A percentile compares a stretch with the other conserved stretches of the same genome.
These are phyloP conservation scores for Drosophila grimshawi DNA, from an alignment of 1,140 invertebrate species.

Conservation along the genomic window DNA sequence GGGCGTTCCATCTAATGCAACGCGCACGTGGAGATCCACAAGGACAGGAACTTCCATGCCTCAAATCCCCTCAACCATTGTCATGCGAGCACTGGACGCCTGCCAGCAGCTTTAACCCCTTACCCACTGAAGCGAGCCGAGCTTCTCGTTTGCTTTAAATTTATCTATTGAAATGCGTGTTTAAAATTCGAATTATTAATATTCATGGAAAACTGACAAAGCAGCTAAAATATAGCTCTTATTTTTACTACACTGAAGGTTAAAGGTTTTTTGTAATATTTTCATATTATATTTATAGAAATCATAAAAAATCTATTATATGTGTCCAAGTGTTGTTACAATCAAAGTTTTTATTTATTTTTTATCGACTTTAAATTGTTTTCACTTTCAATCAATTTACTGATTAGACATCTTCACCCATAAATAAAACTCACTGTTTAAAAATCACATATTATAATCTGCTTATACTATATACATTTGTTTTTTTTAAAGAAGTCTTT, in stretches of 20 bases:
- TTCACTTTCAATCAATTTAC: too few relatives aligned
- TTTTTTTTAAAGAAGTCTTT: too few relatives aligned
- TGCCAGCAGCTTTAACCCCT: conserved; percentile 37
- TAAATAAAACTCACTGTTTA: too few relatives aligned
- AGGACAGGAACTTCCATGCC: conserved; percentile 21
- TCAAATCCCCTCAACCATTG: conserved; percentile 64
- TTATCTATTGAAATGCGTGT: neutral
- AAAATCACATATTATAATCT: too few relatives aligned
- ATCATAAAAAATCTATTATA: too few relatives aligned
- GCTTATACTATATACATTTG: too few relatives aligned
- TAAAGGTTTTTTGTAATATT: too few relatives aligned
- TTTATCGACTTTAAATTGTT: too few relatives aligned
- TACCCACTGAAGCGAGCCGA: neutral
- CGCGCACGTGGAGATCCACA: conserved; percentile 52
- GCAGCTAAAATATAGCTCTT: neutral
- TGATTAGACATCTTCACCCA: too few relatives aligned
- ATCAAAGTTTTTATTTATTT: too few relatives aligned
- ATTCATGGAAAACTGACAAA: neutral
- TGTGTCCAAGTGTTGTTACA: too few relatives aligned
- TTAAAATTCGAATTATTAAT: neutral
- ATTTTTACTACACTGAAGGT: neutral
- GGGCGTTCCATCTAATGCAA: conserved; percentile 38
- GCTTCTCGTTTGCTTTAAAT: neutral
- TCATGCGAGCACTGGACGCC: conserved; percentile 70
- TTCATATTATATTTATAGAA: neutral